A percentile compares a stretch with the other conserved stretches of the same genome.
Conservation (phyloP, 2,888 invertebrate species). For the Plebejus anna region DNA sequence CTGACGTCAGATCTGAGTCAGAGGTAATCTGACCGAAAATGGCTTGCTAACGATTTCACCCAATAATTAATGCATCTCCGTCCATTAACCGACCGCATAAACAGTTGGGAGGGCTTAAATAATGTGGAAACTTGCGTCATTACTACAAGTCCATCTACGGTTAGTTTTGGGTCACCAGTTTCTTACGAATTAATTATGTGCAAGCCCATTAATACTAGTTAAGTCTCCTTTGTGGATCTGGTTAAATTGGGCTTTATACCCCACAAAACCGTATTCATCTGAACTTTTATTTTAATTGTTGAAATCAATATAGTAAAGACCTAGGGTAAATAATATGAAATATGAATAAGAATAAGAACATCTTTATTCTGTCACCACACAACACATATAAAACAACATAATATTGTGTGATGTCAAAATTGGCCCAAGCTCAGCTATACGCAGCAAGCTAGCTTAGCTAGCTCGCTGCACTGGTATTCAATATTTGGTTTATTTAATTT, state of each 20-base stretch:
- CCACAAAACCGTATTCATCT: neutral
- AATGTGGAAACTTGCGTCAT: constrained; percentile 68
- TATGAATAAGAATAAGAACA: too few relatives aligned
- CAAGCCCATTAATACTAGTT: constrained; percentile 14
- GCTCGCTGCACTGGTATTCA: too few relatives aligned
- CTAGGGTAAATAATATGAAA: too few relatives aligned
- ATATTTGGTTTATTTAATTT: too few relatives aligned
- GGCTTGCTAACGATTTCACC: constrained; percentile 43
- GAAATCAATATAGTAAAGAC: too few relatives aligned
- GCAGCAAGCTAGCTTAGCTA: too few relatives aligned
- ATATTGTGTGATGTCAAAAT: too few relatives aligned
- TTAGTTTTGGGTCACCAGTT: constrained; percentile 32
- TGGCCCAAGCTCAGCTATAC: too few relatives aligned
- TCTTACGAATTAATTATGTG: constrained; percentile 29
- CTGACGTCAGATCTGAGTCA: neutral
- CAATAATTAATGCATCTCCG: constrained; percentile 65
- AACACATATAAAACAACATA: too few relatives aligned
- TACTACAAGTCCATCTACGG: constrained; percentile 57
- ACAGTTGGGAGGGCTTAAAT: constrained; percentile 62
- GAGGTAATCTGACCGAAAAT: constrained; percentile 4
- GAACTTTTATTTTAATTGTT: too few relatives aligned
- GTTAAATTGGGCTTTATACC: neutral
- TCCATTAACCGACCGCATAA: constrained; percentile 62
- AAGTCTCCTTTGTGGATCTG: neutral
- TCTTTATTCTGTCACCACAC: too few relatives aligned